Base-by-base conservation (phyloP, 2,797 vertebrate genomes). In the Geotrypetes seraphini region DNA sequence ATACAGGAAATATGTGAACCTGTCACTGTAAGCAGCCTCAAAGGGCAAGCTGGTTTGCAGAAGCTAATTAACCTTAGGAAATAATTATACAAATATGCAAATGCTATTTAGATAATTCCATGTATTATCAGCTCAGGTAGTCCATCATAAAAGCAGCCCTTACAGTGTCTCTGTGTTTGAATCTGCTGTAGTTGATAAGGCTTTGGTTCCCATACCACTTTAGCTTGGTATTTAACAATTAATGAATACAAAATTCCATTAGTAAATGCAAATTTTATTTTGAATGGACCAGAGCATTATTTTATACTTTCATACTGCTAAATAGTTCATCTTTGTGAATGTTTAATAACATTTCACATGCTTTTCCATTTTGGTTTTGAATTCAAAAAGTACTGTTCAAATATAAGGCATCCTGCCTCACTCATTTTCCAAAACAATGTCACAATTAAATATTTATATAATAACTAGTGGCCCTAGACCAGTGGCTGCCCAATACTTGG, bases 41-140 rank as follows among this genome's bases (percentile, higher is more conserved):
- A 82, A 87, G 86, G 88, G 81, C 52, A 26, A 77, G 57, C 74
- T 78, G 82, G 87, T 89, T 88, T 88, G 79, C 81, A 79, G 81
- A 79, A 89, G 89, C 87, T 89, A 95, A 97, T 98, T 97, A 97
- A 96, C 89, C 89, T 85, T 86, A 75, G 87, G 78, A 96, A 95
- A 93, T 94, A 95, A 96, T 94, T 92, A 90, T 84, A 85, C 79
- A 85, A 88, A 83, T 94, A 94, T 95, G 92, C 91, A 94, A 96
- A 98, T 97, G 73, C 65, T 88, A 80, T 89, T 89, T 90, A 86
- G 88, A 88, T 91, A 89, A 86, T 91, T 92, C 82, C 78, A 57
- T 79, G 69, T 79, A 75, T 81, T 88, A 84, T 83, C 75, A 73
- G 75, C 78, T 83, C 81, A 88, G 79, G 83, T 89, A 93, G 84